A percentile compares a stretch with the other conserved stretches of the same genome.
These are phyloP conservation scores for Ceraclea dissimilis DNA, from an alignment of 2,888 invertebrate species.

Conservation along the genomic window DNA sequence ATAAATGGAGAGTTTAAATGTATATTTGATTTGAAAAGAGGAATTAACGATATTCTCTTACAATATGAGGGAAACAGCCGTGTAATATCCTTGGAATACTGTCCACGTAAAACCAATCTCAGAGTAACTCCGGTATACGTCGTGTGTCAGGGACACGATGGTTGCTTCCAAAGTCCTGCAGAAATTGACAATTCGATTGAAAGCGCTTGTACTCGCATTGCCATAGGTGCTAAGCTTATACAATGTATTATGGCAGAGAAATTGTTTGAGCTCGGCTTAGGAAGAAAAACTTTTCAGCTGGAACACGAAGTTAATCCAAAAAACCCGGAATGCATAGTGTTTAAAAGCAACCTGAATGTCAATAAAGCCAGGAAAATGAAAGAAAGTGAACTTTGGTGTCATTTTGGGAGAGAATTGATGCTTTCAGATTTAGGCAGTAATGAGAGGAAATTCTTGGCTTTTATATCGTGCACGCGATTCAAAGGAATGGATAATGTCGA, in stretches of 20 bases:
- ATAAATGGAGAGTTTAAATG: slow-evolving; percentile 63
- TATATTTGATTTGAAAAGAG: slow-evolving; percentile 54
- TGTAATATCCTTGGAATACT: slow-evolving; percentile 48
- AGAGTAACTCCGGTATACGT: slow-evolving; percentile 76
- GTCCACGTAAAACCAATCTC: slow-evolving; percentile 50
- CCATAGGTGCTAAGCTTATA: slow-evolving; percentile 68
- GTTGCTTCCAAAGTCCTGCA: slow-evolving; percentile 64
- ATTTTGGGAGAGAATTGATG: slow-evolving; percentile 80
- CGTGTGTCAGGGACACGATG: slow-evolving; percentile 72
- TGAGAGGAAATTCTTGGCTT: slow-evolving; percentile 79
- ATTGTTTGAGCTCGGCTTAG: slow-evolving; percentile 68
- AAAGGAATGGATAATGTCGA: slow-evolving; percentile 51
- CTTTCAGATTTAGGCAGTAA: slow-evolving; percentile 55
- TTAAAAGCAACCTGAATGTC: slow-evolving; percentile 63
- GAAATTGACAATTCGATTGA: slow-evolving; percentile 57
- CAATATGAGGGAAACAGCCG: slow-evolving; percentile 46
- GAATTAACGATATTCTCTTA: slow-evolving; percentile 56
- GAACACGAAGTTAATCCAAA: slow-evolving; percentile 55
- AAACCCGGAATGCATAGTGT: slow-evolving; percentile 60
- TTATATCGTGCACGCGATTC: slow-evolving; percentile 81
- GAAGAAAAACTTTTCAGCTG: slow-evolving; percentile 73
- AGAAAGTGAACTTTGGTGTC: slow-evolving; percentile 76
- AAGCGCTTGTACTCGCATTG: slow-evolving; percentile 69
- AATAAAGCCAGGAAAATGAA: slow-evolving; percentile 64
- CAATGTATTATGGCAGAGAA: slow-evolving; percentile 86